phyloP scores from a whole-genome alignment of 1,140 invertebrate genomes.

The Saccostrea echinata region DNA sequence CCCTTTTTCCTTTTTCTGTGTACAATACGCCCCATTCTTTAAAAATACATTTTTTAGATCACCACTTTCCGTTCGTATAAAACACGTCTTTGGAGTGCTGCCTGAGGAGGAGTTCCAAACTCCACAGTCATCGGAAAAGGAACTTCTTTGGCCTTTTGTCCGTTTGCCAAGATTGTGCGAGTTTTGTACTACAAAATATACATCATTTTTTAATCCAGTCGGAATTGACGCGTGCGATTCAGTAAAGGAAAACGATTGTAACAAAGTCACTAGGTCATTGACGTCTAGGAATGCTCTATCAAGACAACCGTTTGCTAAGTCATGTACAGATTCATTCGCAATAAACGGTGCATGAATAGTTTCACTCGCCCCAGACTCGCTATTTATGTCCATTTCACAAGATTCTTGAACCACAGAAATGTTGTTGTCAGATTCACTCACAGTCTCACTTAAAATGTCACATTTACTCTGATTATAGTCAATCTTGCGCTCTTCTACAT shows the following conservation, averaged over 20 bases:
- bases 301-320: constrained; percentile 46
- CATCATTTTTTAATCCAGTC: constrained; percentile 45
- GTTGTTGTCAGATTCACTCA: not conserved
- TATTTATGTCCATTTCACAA: not conserved
- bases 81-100: constrained; percentile 48
- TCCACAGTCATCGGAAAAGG: constrained; percentile 60
- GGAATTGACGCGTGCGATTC: constrained; percentile 36
- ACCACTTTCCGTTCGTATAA: not conserved
- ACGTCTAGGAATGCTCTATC: not conserved
- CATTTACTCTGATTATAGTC: too few species aligned
- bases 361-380: not conserved
- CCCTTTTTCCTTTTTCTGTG: not conserved
- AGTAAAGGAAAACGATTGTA: not conserved
- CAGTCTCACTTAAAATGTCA: not conserved
- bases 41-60: not conserved
- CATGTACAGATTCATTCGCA: not conserved
- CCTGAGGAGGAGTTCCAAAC: too few species aligned
- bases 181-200: constrained; percentile 58
- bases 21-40: constrained; percentile 40
- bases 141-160: constrained; percentile 37
- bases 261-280: constrained; percentile 1
- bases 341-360: not conserved
- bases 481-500: too few species aligned
- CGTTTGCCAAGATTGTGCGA: constrained; percentile 36
- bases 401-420: not conserved